A percentile compares a stretch with the other conserved stretches of the same genome.
Evolutionary conservation across 2,113 vertebrate genomes (phyloP).

Genomic region (Psittacula cyanocephala): DNA sequence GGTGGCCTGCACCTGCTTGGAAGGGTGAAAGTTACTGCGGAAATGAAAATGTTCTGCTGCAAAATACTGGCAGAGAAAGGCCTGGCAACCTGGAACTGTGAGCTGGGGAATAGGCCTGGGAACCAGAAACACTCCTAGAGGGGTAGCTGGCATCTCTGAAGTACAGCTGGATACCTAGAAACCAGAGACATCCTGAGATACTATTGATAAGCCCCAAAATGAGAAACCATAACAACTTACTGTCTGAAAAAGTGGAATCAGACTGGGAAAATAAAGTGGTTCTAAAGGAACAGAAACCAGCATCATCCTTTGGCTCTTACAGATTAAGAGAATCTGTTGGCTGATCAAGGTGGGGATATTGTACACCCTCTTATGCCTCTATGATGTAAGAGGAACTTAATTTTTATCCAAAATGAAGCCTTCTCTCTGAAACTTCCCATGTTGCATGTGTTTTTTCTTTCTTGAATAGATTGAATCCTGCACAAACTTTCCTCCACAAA

Average conservation of each 20-base stretch:
- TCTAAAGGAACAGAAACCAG: background rate
- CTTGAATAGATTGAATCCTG: background rate
- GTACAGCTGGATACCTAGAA: background rate
- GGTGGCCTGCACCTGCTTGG: background rate
- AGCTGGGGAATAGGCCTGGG: background rate
- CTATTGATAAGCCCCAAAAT: background rate
- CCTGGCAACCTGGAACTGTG: background rate
- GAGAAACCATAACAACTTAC: background rate
- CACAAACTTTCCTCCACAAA: background rate
- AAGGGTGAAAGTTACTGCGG: background rate
- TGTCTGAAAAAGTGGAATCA: background rate
- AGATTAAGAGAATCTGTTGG: background rate
- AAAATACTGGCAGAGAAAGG: background rate
- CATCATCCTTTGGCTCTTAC: background rate
- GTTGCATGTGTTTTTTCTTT: background rate
- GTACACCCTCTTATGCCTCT: background rate
- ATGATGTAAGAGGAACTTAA: background rate
- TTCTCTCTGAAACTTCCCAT: background rate
- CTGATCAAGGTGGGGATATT: background rate
- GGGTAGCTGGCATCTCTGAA: background rate
- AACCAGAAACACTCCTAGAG: background rate
- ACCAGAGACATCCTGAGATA: background rate
- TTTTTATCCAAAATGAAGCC: background rate
- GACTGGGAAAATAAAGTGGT: background rate
- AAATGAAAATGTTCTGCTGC: background rate